Evolutionary conservation across 35 echinoderm and acorn worm genomes (phyloP).

Genomic region (Eucidaris tribuloides): DNA sequence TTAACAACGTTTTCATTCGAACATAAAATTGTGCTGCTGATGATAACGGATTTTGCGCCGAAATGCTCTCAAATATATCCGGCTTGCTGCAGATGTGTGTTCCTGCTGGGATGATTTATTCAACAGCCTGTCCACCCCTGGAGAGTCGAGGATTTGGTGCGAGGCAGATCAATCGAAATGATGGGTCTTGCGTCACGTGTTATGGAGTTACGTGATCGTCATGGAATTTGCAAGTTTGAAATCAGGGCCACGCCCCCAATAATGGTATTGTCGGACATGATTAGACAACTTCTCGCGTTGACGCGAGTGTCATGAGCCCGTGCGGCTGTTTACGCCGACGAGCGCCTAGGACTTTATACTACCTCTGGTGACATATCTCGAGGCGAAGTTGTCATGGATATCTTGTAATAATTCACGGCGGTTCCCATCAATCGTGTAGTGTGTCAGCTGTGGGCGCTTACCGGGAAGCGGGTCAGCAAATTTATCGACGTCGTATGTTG

Average conservation of each 20-base stretch:
- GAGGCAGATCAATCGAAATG: neutral
- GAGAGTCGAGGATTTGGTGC: neutral
- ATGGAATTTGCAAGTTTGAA: neutral
- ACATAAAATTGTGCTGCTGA: neutral
- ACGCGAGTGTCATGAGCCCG: neutral
- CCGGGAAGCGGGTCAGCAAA: neutral
- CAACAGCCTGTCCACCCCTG: neutral
- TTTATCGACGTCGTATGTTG: no score
- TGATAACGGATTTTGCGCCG: neutral
- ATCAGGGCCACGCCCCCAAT: no score
- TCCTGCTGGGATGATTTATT: constrained; percentile 14
- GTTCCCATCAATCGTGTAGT: neutral
- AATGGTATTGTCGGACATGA: neutral
- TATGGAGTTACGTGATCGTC: neutral
- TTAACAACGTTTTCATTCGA: neutral
- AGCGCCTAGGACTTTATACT: neutral
- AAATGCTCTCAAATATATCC: neutral
- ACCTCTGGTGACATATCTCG: neutral
- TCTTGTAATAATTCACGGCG: neutral
- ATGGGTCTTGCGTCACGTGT: neutral
- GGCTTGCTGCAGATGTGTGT: neutral
- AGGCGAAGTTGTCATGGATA: neutral
- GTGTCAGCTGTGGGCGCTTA: neutral
- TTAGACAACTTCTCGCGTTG: neutral
- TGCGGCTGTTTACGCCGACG: neutral